phyloP scores from a whole-genome alignment of 2,888 invertebrate genomes.

The Dorcus parallelipipedus region DNA sequence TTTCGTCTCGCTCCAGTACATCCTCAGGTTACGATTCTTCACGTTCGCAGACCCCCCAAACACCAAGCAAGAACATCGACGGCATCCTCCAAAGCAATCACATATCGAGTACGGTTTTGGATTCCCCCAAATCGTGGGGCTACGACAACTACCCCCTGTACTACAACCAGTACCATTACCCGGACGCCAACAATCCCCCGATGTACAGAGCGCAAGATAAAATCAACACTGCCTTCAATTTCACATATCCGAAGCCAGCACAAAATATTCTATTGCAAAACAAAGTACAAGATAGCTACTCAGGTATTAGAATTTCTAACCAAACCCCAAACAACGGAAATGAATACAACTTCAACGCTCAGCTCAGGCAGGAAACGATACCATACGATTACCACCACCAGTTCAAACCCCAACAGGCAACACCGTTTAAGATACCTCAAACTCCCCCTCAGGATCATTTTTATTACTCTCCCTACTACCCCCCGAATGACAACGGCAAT shows the following conservation, averaged over 20 bases:
- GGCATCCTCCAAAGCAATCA: conserved; percentile 81
- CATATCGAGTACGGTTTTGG: conserved; percentile 79
- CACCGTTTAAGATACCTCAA: neutral
- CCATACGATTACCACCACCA: neutral
- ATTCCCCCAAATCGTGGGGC: conserved; percentile 37
- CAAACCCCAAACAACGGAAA: neutral
- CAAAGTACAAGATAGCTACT: conserved; percentile 31
- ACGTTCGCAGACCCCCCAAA: conserved; percentile 25
- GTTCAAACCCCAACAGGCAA: neutral
- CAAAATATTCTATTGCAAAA: conserved; percentile 23
- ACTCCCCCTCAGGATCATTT: neutral
- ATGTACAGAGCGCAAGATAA: conserved; percentile 11
- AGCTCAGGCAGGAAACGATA: neutral
- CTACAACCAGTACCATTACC: conserved; percentile 4
- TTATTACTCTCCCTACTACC: too few species aligned
- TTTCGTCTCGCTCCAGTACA: conserved; percentile 20
- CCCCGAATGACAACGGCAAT: too few species aligned
- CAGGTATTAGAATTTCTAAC: conserved; percentile 32
- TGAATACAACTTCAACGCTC: neutral
- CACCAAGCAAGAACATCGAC: conserved; percentile 56
- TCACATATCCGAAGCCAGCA: conserved; percentile 30
- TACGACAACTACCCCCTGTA: neutral
- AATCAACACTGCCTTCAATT: conserved; percentile 32
- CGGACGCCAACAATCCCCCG: conserved; percentile 3
- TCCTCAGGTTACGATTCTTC: conserved; percentile 37